Conservation (phyloP, 2,113 vertebrate species). For the Phylloscopus trochiloides region DNA sequence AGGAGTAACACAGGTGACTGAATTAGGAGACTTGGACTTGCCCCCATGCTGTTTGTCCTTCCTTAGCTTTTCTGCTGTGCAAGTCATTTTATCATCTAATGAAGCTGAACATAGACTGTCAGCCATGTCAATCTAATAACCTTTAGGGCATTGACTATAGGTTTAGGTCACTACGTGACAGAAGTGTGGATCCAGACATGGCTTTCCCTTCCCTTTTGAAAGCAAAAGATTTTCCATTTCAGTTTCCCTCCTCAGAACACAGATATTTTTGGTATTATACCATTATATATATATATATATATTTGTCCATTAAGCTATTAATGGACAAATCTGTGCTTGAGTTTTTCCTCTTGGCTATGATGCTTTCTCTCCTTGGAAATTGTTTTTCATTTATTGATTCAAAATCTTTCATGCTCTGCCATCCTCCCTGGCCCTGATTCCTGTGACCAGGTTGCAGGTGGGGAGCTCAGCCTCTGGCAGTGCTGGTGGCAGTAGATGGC, state of each 20-base stretch:
- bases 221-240: neutral
- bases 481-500: slow-evolving; percentile 67
- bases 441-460: neutral
- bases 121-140: neutral
- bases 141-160: neutral
- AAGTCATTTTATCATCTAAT: neutral
- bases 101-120: neutral
- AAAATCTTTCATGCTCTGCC: neutral
- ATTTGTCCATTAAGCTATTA: neutral
- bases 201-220: neutral
- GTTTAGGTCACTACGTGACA: neutral
- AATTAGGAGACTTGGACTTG: neutral
- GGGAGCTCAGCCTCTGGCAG: neutral
- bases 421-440: too few relatives aligned
- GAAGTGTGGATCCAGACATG: neutral
- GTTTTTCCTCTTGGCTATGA: neutral
- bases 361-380: neutral
- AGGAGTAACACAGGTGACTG: neutral
- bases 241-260: neutral
- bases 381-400: neutral
- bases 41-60: neutral
- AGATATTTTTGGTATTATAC: neutral
- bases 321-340: neutral
- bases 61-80: neutral
- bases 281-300: neutral